These are phyloP conservation scores for Encarsia formosa DNA, from an alignment of 2,888 invertebrate genomes.

Conservation along the genomic window DNA sequence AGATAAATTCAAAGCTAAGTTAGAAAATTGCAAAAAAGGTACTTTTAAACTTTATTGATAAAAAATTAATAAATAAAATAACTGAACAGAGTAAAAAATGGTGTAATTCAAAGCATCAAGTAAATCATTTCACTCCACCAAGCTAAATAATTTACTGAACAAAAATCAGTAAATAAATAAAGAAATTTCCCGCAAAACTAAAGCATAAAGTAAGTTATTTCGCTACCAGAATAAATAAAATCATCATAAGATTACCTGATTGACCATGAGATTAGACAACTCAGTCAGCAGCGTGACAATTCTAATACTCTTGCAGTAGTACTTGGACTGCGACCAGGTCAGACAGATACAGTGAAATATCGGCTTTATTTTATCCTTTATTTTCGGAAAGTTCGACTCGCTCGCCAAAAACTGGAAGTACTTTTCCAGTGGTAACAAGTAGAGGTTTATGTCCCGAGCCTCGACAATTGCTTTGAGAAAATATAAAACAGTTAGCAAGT, in stretches of 20 bases:
- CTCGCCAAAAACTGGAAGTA: slow-evolving; percentile 71
- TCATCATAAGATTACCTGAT: slow-evolving; percentile 51
- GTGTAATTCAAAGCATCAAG: too few species aligned
- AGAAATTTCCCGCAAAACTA: too few species aligned
- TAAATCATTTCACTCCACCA: too few species aligned
- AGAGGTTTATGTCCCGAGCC: slow-evolving; percentile 76
- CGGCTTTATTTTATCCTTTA: slow-evolving; percentile 59
- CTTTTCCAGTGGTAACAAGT: slow-evolving; percentile 68
- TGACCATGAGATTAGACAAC: slow-evolving; percentile 77
- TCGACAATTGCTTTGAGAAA: slow-evolving; percentile 61
- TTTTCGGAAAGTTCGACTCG: slow-evolving; percentile 62
- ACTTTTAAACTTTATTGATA: too few species aligned
- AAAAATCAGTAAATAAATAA: too few species aligned
- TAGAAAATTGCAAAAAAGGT: too few species aligned
- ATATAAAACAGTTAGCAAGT: background rate
- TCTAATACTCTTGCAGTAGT: slow-evolving; percentile 64
- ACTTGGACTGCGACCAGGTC: slow-evolving; percentile 80
- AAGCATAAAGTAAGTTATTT: too few species aligned
- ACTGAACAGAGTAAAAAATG: too few species aligned
- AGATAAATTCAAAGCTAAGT: too few species aligned
- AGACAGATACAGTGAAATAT: slow-evolving; percentile 77
- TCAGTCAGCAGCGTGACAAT: slow-evolving; percentile 69
- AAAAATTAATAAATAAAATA: too few species aligned
- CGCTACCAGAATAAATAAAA: too few species aligned
- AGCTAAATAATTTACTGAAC: too few species aligned